Evolutionary conservation across 2,888 invertebrate species (phyloP).

Genomic region (Drosophila percnosoma): DNA sequence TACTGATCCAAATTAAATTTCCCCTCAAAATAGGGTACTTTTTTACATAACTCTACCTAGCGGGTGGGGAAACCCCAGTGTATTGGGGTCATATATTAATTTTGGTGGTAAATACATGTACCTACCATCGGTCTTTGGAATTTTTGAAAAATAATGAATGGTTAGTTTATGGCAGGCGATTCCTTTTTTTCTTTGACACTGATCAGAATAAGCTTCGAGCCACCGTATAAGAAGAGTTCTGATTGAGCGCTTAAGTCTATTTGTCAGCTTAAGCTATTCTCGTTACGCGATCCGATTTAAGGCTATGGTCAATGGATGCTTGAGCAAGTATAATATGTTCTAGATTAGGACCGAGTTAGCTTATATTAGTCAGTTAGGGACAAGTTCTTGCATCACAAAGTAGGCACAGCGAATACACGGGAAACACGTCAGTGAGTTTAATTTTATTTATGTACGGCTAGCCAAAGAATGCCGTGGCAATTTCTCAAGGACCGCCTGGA

Average conservation of each 20-base stretch:
- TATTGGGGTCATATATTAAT: no score
- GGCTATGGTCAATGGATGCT: conserved; percentile 1
- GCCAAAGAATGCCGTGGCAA: conserved; percentile 71
- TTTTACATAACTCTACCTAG: no score
- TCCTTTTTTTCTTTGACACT: no score
- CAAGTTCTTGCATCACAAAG: conserved; percentile 37
- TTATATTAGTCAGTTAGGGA: conserved; percentile 5
- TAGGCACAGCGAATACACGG: conserved; percentile 12
- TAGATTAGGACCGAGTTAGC: conserved; percentile 8
- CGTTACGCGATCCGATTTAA: not conserved
- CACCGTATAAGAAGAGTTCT: not conserved
- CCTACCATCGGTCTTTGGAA: no score
- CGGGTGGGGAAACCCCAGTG: no score
- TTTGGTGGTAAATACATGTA: no score
- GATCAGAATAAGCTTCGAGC: no score
- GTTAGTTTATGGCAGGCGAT: no score
- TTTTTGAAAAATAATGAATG: no score
- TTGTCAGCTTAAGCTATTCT: not conserved
- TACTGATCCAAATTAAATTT: no score
- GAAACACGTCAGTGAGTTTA: conserved; percentile 45
- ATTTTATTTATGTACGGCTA: conserved; percentile 75
- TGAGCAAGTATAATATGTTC: not conserved
- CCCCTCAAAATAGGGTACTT: no score
- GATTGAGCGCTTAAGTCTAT: not conserved
- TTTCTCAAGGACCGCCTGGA: conserved; percentile 57